phyloP scores from a whole-genome alignment of 2,888 invertebrate genomes.

The Synergus itoensis region DNA sequence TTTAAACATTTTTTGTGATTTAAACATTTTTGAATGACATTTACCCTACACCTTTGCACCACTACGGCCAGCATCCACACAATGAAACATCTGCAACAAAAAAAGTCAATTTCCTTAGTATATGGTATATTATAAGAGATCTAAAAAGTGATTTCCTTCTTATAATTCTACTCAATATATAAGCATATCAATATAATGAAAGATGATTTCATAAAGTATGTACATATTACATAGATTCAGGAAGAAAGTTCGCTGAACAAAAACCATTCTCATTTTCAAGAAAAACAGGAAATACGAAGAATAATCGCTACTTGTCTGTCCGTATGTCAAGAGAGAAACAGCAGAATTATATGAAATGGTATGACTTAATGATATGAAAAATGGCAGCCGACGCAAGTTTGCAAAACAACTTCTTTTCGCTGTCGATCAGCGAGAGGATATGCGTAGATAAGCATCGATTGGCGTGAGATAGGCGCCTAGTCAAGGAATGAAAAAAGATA shows the following conservation, averaged over 20 bases:
- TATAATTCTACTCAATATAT: too few relatives aligned
- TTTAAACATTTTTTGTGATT: background rate
- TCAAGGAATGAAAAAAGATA: slow-evolving; percentile 18
- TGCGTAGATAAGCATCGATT: slow-evolving; percentile 26
- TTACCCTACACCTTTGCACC: slow-evolving; percentile 68
- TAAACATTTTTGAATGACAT: slow-evolving; percentile 40
- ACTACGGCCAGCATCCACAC: slow-evolving; percentile 69
- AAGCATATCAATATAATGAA: background rate
- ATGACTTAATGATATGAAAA: slow-evolving; percentile 2
- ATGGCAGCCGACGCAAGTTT: background rate
- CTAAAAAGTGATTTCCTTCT: background rate
- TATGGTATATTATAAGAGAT: background rate
- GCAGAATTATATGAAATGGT: background rate
- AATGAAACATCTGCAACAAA: slow-evolving; percentile 70
- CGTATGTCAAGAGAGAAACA: background rate
- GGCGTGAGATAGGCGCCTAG: slow-evolving; percentile 25
- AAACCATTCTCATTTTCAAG: background rate
- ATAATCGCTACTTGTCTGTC: background rate
- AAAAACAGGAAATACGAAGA: background rate
- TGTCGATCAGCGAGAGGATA: slow-evolving; percentile 19
- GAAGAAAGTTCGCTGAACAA: background rate
- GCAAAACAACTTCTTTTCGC: slow-evolving; percentile 11
- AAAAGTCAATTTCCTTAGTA: slow-evolving; percentile 24
- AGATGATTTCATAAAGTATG: background rate
- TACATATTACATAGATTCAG: background rate